phyloP scores from a whole-genome alignment of 2,797 vertebrate genomes.

The Brotula barbata region DNA sequence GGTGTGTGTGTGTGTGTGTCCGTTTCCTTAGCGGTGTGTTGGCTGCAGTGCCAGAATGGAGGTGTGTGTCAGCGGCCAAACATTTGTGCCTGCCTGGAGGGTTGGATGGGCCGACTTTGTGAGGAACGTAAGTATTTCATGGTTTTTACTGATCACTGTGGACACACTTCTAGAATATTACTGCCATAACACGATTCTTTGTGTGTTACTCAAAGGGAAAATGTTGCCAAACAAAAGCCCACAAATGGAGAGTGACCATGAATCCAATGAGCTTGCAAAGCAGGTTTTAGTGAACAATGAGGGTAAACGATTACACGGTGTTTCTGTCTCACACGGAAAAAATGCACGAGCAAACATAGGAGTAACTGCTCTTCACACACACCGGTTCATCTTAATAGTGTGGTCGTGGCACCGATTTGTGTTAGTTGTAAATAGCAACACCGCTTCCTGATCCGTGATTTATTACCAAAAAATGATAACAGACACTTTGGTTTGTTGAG shows the following conservation, averaged over 20 bases:
- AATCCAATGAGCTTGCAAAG: constrained; percentile 5
- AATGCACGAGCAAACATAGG: no score
- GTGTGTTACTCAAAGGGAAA: not conserved
- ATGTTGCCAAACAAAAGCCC: not conserved
- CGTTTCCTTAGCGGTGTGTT: constrained; percentile 85
- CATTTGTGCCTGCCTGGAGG: constrained; percentile 89
- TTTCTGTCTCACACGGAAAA: not conserved
- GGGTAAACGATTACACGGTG: not conserved
- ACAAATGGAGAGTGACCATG: not conserved
- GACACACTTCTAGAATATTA: no score
- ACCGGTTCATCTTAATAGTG: no score
- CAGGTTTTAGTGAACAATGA: constrained; percentile 17
- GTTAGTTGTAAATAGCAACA: no score
- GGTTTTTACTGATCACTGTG: not conserved
- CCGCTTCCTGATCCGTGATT: no score
- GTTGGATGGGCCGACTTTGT: constrained; percentile 97
- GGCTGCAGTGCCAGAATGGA: constrained; percentile 94
- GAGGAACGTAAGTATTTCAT: constrained; percentile 88
- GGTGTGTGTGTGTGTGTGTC: constrained; percentile 23
- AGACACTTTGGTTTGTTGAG: no score
- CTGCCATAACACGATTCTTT: not conserved
- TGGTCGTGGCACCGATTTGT: no score
- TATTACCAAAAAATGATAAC: no score
- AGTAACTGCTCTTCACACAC: no score
- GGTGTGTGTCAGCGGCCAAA: constrained; percentile 93